These are phyloP conservation scores for Hyposoter dolosus DNA, from an alignment of 2,888 invertebrate species.

Conservation along the genomic window DNA sequence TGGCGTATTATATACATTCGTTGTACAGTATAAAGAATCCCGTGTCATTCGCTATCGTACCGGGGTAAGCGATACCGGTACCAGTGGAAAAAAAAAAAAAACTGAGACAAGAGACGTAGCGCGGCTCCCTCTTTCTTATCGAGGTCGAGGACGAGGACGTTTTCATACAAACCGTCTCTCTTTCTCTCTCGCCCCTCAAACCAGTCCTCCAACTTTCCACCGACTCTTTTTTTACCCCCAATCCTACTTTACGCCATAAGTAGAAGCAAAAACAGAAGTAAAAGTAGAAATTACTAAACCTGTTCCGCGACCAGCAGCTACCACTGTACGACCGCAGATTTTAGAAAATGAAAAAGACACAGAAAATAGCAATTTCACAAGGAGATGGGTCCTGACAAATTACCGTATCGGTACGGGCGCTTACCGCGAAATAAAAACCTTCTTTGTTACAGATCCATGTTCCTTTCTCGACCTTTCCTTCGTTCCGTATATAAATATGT, in stretches of 20 bases:
- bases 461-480: neutral
- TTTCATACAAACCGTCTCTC: conserved; percentile 60
- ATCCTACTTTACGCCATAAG: conserved; percentile 44
- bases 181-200: neutral
- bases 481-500: conserved; percentile 23
- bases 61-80: conserved; percentile 36
- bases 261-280: conserved; percentile 30
- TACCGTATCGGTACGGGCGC: conserved; percentile 52
- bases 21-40: conserved; percentile 25
- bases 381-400: conserved; percentile 28
- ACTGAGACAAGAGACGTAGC: conserved; percentile 23
- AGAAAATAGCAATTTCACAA: conserved; percentile 37
- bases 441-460: conserved; percentile 25
- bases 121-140: conserved; percentile 59
- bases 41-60: conserved; percentile 40
- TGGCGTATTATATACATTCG: conserved; percentile 18
- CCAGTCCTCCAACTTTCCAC: neutral
- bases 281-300: conserved; percentile 53
- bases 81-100: conserved; percentile 24
- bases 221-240: conserved; percentile 12
- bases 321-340: conserved; percentile 14
- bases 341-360: conserved; percentile 44
- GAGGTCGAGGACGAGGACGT: conserved; percentile 62
- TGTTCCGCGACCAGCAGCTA: neutral
- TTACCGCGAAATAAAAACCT: conserved; percentile 49